Evolutionary conservation across 2,797 vertebrate species (phyloP), one percentile per base, ranked within the genome.

Genomic region (Argentina silus): DNA sequence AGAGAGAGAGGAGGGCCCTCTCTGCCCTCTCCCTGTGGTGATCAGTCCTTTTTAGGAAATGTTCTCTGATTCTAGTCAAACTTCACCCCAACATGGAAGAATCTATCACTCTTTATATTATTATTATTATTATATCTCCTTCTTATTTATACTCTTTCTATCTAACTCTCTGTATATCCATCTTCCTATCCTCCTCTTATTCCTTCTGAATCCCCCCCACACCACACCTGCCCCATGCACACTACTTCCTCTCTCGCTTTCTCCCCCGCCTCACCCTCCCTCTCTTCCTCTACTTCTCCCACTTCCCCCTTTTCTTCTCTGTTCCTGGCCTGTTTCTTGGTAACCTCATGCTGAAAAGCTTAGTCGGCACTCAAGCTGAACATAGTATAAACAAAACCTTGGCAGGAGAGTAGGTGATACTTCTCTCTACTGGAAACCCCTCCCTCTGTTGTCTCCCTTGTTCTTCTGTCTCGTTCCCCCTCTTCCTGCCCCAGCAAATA

Each of bases 321-420:
- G 61, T 69, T 67, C 21, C 72, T 42, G 57, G 44, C 23, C 67
- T 77, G 73, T 78, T 74, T 69, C 69, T 71, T 62, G 61, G 12
- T 65, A 59, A 72, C 72, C 73, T 84, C 71, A 83, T 76, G 75
- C 65, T 78, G 77, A 83, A 84, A 72, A 78, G 78, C 67, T 86
- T 78, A 67, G 75, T 73, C 42, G 8, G 43, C 66, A 12, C 69
- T 80, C 50, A 61, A 78, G 72, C 45, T 78, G 77, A 85, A 80
- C 53, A 61, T 11, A 78, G 70, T 67, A 79, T 72, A 81, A 87
- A 85, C 81, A 85, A 75, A 84, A 77, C 19, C 59, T 78, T 86
- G 83, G 78, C 81, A 84, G 77, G 44, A 14, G 7, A 66, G 10
- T 11, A 15, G 7, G 47, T 5, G 48, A 76, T 67, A 44, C 67